Conservation (phyloP, 2,888 invertebrate species). For the Trissolcus brochymenae region DNA sequence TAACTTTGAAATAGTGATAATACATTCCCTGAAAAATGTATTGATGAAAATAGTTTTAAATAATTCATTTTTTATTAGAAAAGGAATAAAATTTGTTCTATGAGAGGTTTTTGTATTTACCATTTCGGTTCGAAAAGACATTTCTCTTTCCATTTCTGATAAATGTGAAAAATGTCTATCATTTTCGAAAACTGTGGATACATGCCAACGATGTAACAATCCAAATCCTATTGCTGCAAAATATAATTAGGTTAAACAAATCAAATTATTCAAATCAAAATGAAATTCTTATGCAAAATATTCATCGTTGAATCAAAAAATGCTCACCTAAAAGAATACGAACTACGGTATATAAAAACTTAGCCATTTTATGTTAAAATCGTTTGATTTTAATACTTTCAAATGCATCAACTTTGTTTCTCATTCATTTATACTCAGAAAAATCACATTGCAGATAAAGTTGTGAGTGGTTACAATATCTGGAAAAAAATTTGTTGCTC, state of each 20-base stretch:
- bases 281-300: neutral
- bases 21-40: constrained; percentile 83
- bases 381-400: constrained; percentile 5
- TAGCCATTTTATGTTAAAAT: constrained; percentile 26
- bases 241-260: neutral
- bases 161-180: constrained; percentile 90
- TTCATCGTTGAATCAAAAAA: neutral
- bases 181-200: constrained; percentile 87
- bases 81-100: no score
- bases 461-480: constrained; percentile 8
- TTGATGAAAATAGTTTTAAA: neutral
- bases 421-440: constrained; percentile 13
- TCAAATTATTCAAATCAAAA: neutral
- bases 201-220: constrained; percentile 82
- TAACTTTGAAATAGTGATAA: constrained; percentile 90
- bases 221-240: constrained; percentile 80
- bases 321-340: constrained; percentile 23
- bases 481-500: constrained; percentile 3
- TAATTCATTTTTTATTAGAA: neutral
- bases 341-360: constrained; percentile 22
- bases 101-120: constrained; percentile 77
- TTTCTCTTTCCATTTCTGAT: constrained; percentile 89
- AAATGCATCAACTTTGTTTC: constrained; percentile 18
- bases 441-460: neutral
- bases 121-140: constrained; percentile 91